Conservation (phyloP, 2,888 invertebrate species). For the Pherbina coryleti region DNA sequence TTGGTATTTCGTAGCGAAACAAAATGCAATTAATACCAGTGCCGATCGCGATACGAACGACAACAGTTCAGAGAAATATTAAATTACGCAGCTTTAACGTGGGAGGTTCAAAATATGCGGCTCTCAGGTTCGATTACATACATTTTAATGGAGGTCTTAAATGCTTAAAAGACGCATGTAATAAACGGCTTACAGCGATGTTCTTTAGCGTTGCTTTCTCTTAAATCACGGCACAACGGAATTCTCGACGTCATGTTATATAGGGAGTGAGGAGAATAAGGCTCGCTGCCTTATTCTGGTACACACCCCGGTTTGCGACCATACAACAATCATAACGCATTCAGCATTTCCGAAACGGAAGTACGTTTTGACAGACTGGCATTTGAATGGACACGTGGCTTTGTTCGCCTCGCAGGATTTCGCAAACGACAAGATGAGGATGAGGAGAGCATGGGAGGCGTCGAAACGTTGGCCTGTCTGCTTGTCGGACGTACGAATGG, state of each 20-base stretch:
- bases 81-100: slow-evolving; percentile 24
- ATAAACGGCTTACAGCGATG: neutral
- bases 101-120: slow-evolving; percentile 16
- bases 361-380: slow-evolving; percentile 50
- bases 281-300: neutral
- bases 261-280: neutral
- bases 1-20: neutral
- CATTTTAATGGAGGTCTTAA: neutral
- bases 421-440: neutral
- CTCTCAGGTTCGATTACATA: neutral
- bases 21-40: neutral
- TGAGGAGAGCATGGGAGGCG: slow-evolving; percentile 4
- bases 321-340: slow-evolving; percentile 37
- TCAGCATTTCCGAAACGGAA: slow-evolving; percentile 48
- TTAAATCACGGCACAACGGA: too few species aligned
- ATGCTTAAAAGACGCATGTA: neutral
- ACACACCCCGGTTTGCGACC: slow-evolving; percentile 3
- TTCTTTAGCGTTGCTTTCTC: neutral
- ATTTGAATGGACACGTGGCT: slow-evolving; percentile 49
- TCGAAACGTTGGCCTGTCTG: neutral
- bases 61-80: slow-evolving; percentile 2
- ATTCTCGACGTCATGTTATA: too few species aligned
- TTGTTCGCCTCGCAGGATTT: slow-evolving; percentile 41
- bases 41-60: neutral
- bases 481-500: slow-evolving; percentile 29